A percentile compares a stretch with the other conserved stretches of the same genome.
Conservation (phyloP, 2,113 vertebrate genomes). For the Sturnira hondurensis region DNA sequence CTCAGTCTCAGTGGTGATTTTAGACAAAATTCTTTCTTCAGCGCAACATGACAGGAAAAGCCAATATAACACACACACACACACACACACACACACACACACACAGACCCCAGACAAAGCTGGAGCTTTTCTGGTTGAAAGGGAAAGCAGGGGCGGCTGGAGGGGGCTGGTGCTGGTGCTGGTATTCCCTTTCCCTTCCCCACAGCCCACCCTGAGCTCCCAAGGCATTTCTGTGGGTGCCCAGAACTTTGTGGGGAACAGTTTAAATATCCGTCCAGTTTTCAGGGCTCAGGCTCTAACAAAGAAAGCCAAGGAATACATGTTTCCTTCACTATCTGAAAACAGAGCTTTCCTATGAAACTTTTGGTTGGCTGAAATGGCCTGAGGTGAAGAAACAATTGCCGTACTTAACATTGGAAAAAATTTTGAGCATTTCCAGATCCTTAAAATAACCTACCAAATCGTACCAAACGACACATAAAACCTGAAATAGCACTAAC, state of each 20-base stretch:
- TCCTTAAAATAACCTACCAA: not conserved
- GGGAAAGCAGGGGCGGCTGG: not conserved
- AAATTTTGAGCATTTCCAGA: not conserved
- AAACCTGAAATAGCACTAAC: not conserved
- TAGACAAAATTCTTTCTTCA: not conserved
- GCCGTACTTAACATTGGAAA: not conserved
- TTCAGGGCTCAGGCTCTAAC: not conserved
- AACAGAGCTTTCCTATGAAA: not conserved
- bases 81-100: not conserved
- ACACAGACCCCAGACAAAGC: not conserved
- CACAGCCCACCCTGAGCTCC: no score
- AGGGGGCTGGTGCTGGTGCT: fast-evolving
- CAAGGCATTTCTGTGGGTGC: not conserved
- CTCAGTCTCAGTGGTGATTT: not conserved
- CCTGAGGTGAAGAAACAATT: not conserved
- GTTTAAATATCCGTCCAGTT: not conserved
- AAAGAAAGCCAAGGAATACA: not conserved
- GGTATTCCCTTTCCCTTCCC: not conserved
- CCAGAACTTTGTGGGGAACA: not conserved
- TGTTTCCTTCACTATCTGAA: not conserved
- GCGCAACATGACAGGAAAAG: not conserved
- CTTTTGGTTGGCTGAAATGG: not conserved
- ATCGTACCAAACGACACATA: not conserved
- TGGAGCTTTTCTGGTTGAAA: not conserved
- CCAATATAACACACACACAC: not conserved